These are phyloP conservation scores for Paguma larvata DNA, from an alignment of 2,797 vertebrate genomes.

Conservation along the genomic window DNA sequence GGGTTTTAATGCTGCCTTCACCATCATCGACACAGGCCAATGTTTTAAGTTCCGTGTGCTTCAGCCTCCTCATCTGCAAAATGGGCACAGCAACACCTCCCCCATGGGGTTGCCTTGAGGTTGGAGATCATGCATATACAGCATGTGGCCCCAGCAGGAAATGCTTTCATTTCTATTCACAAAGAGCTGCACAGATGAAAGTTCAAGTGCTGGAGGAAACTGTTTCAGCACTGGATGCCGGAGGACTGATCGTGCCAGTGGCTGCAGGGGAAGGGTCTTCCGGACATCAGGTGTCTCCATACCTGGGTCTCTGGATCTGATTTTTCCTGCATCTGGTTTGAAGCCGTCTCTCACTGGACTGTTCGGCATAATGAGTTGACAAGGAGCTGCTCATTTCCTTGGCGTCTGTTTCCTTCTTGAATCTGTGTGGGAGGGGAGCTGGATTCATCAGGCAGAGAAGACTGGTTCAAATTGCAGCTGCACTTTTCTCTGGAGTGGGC, in stretches of 20 bases:
- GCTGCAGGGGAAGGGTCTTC: background rate
- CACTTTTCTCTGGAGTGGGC: background rate
- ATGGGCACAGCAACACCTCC: background rate
- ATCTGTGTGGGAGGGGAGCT: background rate
- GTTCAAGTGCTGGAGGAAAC: background rate
- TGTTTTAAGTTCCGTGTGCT: background rate
- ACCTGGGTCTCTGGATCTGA: background rate
- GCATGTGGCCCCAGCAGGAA: background rate
- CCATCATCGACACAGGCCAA: too few species aligned
- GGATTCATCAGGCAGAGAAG: background rate
- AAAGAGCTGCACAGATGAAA: background rate
- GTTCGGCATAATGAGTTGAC: background rate
- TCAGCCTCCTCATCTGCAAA: background rate
- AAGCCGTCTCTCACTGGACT: background rate
- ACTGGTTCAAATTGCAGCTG: background rate
- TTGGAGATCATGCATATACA: background rate
- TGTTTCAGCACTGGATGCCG: background rate
- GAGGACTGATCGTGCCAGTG: background rate
- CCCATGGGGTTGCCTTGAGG: background rate
- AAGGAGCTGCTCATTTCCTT: background rate
- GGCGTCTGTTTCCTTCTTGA: background rate
- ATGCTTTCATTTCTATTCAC: background rate
- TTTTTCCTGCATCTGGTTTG: background rate
- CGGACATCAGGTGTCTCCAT: rapidly evolving
- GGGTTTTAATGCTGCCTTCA: background rate